Conservation (phyloP, 2,113 vertebrate species). For the Dolichotis patagonum region DNA sequence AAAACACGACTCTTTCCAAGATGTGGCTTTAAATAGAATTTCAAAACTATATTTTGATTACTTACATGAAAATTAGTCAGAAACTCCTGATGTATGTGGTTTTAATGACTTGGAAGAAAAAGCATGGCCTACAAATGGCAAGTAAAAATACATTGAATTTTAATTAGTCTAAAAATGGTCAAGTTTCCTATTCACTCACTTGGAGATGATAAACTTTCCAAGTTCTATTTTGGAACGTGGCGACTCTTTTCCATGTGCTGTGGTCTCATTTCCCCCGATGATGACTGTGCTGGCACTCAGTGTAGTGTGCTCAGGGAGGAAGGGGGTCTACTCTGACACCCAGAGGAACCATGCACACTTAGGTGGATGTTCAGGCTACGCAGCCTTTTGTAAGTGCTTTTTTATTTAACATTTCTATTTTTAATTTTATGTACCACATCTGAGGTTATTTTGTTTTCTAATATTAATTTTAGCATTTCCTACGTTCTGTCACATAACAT, state of each 20-base stretch:
- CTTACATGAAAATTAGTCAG: slow-evolving; percentile 70
- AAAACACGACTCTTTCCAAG: slow-evolving; percentile 25
- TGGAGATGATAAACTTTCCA: slow-evolving; percentile 78
- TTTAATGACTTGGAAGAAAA: slow-evolving; percentile 52
- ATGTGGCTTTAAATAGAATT: neutral
- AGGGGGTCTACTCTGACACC: neutral
- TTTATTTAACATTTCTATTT: slow-evolving; percentile 2
- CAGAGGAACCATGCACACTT: slow-evolving; percentile 43
- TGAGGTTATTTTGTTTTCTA: slow-evolving; percentile 17
- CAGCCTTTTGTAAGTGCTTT: neutral
- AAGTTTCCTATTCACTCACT: slow-evolving; percentile 80
- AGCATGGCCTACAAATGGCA: slow-evolving; percentile 56
- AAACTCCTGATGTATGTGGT: slow-evolving; percentile 64
- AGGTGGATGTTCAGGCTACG: neutral
- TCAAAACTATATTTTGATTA: slow-evolving; percentile 37
- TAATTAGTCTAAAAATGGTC: slow-evolving; percentile 79
- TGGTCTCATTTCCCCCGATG: slow-evolving; percentile 59
- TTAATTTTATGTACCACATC: slow-evolving; percentile 15
- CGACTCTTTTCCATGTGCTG: slow-evolving; percentile 69
- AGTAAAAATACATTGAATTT: slow-evolving; percentile 68
- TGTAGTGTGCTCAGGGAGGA: neutral
- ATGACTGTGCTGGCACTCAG: slow-evolving; percentile 39
- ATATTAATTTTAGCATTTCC: slow-evolving; percentile 15
- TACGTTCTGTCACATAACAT: neutral
- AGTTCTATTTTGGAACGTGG: slow-evolving; percentile 73